These are phyloP conservation scores for Callopanchax toddi DNA, from an alignment of 2,113 vertebrate species.

Conservation along the genomic window DNA sequence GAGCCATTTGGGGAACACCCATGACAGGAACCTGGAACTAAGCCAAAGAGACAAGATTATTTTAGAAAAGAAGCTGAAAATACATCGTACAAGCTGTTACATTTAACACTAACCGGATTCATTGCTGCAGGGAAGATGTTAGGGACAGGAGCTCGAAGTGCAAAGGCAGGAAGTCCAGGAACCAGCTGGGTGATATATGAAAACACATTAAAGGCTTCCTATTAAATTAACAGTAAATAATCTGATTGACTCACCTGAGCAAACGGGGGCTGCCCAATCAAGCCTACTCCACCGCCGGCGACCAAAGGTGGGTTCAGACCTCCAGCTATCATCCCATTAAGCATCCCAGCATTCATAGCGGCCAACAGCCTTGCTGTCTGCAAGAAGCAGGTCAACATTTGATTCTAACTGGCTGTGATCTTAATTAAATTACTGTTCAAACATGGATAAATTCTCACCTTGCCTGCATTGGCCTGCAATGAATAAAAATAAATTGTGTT, in stretches of 20 bases:
- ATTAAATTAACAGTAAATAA: background rate
- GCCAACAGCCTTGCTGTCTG: slow-evolving; percentile 63
- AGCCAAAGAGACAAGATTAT: background rate
- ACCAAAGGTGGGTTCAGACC: slow-evolving; percentile 58
- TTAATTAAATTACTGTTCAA: background rate
- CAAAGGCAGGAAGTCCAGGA: slow-evolving; percentile 50
- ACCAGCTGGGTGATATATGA: slow-evolving; percentile 51
- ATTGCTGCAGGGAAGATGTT: slow-evolving; percentile 50
- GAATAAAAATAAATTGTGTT: slow-evolving; percentile 24
- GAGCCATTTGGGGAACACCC: slow-evolving; percentile 58
- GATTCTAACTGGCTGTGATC: background rate
- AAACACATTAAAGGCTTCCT: background rate
- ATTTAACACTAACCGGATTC: slow-evolving; percentile 53
- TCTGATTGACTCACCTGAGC: slow-evolving; percentile 56
- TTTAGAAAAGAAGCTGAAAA: background rate
- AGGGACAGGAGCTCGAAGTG: slow-evolving; percentile 30
- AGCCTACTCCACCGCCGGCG: slow-evolving; percentile 46
- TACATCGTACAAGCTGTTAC: background rate
- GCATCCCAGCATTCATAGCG: slow-evolving; percentile 55
- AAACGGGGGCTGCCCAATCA: slow-evolving; percentile 63
- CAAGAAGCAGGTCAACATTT: background rate
- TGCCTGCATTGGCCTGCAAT: slow-evolving; percentile 65
- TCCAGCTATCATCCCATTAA: slow-evolving; percentile 40
- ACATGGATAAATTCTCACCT: slow-evolving; percentile 48
- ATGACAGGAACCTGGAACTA: slow-evolving; percentile 44